A percentile compares a stretch with the other conserved stretches of the same genome.
Evolutionary conservation across 2,113 vertebrate species (phyloP).

Genomic region (Mormyrus iriodes): DNA sequence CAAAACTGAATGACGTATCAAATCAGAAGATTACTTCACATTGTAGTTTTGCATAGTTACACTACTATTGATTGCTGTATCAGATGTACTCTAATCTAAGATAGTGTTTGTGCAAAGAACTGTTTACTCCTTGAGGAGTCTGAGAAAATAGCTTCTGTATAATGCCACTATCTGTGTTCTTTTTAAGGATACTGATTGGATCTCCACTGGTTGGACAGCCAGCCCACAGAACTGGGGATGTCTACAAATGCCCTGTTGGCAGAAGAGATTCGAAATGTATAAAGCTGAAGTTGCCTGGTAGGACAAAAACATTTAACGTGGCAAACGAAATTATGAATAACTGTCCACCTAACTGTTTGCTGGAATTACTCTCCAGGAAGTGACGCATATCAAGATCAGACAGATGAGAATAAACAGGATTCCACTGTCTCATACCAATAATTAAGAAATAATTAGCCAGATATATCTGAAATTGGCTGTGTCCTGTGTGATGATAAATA

Average conservation of each 20-base stretch:
- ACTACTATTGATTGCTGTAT: not conserved
- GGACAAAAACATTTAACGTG: slow-evolving; percentile 29
- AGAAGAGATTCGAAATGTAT: slow-evolving; percentile 58
- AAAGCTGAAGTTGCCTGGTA: slow-evolving; percentile 83
- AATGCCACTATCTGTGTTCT: slow-evolving; percentile 13
- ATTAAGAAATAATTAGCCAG: slow-evolving; percentile 45
- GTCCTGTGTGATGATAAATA: not conserved
- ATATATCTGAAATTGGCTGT: slow-evolving; percentile 36
- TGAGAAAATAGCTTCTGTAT: slow-evolving; percentile 14
- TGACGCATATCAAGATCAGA: slow-evolving; percentile 39
- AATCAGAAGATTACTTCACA: not conserved
- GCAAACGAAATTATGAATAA: not conserved
- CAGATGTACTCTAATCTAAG: not conserved
- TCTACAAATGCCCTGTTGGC: slow-evolving; percentile 88
- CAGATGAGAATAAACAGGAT: slow-evolving; percentile 50
- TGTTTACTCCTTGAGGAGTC: not conserved
- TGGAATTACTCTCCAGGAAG: slow-evolving; percentile 40
- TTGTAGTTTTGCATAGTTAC: not conserved
- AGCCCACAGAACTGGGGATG: slow-evolving; percentile 79
- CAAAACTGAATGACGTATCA: not conserved
- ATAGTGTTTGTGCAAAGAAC: not conserved
- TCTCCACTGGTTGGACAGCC: slow-evolving; percentile 87
- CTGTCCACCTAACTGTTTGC: slow-evolving; percentile 20
- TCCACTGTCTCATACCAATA: slow-evolving; percentile 44
- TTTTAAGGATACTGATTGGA: slow-evolving; percentile 85